Percentiles rank a stretch among this genome's conserved stretches.
These are phyloP conservation scores for Uloborus diversus DNA, from an alignment of 1,140 invertebrate genomes.

Conservation along the genomic window DNA sequence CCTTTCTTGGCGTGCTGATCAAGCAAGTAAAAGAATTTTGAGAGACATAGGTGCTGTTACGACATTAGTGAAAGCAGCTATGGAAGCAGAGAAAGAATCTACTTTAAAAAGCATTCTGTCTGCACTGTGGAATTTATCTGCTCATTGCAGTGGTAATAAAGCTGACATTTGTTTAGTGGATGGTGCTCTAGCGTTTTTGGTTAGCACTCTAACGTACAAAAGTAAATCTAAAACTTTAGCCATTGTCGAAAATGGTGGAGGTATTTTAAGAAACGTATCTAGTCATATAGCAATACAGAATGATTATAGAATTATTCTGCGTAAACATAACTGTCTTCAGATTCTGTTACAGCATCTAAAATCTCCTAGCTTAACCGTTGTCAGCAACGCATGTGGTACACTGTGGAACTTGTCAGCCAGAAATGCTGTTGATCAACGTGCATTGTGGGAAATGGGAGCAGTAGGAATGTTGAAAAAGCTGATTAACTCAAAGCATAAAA, in stretches of 20 bases:
- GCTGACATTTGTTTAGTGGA: constrained; percentile 89
- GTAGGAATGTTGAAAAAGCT: constrained; percentile 93
- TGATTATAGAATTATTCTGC: constrained; percentile 85
- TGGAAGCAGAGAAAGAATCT: constrained; percentile 90
- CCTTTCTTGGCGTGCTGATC: constrained; percentile 93
- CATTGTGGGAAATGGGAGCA: constrained; percentile 90
- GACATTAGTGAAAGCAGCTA: constrained; percentile 82
- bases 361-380: constrained; percentile 91
- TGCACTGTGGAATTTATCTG: constrained; percentile 96
- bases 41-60: constrained; percentile 87
- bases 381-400: constrained; percentile 96
- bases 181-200: constrained; percentile 87
- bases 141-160: constrained; percentile 93
- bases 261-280: constrained; percentile 94
- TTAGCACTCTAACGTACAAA: constrained; percentile 87
- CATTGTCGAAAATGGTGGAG: constrained; percentile 94
- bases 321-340: constrained; percentile 86
- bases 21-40: constrained; percentile 86
- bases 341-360: constrained; percentile 90
- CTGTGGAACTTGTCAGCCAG: constrained; percentile 95
- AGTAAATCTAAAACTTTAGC: constrained; percentile 82
- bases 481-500: constrained; percentile 95
- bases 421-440: constrained; percentile 85
- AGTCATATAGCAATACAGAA: constrained; percentile 92
- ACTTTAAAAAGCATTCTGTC: constrained; percentile 91